A percentile compares a stretch with the other conserved stretches of the same genome.
These are phyloP conservation scores for Drosophila picticornis DNA, from an alignment of 2,888 invertebrate species.

Conservation along the genomic window DNA sequence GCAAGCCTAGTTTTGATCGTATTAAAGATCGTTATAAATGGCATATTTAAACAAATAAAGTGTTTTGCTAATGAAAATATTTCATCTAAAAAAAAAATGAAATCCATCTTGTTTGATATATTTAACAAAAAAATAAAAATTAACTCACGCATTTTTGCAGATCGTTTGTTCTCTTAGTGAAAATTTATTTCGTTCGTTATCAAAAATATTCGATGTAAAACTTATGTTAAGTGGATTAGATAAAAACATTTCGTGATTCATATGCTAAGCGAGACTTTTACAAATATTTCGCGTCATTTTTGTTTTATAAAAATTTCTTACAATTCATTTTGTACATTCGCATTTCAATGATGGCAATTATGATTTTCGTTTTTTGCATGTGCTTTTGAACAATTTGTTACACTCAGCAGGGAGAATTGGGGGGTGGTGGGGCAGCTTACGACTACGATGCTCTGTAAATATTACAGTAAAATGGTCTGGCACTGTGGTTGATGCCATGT, in stretches of 20 bases:
- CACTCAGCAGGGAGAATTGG: conserved; percentile 45
- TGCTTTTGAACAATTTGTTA: conserved; percentile 54
- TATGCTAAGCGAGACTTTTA: conserved; percentile 38
- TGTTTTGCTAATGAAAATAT: background rate
- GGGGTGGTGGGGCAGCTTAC: conserved; percentile 47
- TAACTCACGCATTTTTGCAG: background rate
- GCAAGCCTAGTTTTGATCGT: conserved; percentile 17
- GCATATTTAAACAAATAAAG: background rate
- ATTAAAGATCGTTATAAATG: conserved; percentile 15
- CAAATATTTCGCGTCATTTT: conserved; percentile 8
- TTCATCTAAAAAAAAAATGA: background rate
- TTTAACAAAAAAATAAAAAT: background rate
- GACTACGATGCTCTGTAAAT: conserved; percentile 68
- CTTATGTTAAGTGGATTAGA: conserved; percentile 67
- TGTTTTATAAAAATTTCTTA: conserved; percentile 27
- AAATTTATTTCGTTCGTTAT: conserved; percentile 49
- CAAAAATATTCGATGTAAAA: conserved; percentile 61
- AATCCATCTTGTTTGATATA: background rate
- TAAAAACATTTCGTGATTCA: conserved; percentile 52
- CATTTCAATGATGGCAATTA: conserved; percentile 70
- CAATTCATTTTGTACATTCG: conserved; percentile 67
- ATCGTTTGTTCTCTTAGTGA: conserved; percentile 20
- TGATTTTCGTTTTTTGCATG: conserved; percentile 38
- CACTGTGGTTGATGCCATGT: conserved; percentile 27
- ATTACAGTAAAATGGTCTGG: conserved; percentile 58